Evolutionary conservation across 2,113 vertebrate genomes (phyloP).

Genomic region (Phylloscopus whistleri): DNA sequence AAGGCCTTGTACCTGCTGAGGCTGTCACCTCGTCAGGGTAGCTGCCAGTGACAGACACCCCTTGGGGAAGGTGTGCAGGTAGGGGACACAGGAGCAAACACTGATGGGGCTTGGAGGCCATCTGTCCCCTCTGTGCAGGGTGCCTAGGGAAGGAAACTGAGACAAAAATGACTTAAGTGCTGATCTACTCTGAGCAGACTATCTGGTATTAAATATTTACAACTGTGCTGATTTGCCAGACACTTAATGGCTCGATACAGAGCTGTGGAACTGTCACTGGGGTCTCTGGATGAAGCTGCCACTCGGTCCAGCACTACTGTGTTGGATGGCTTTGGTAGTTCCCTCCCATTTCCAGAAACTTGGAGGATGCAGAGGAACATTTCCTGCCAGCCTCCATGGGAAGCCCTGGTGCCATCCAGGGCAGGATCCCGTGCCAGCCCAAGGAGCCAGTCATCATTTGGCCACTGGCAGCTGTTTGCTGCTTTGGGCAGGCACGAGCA

Average conservation of each 20-base stretch:
- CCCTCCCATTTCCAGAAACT: neutral
- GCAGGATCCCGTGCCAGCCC: fast-evolving
- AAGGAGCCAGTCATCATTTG: neutral
- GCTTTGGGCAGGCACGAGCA: fast-evolving
- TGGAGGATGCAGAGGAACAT: no score
- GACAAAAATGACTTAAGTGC: neutral
- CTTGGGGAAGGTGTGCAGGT: fast-evolving
- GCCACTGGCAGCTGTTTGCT: neutral
- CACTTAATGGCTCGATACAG: neutral
- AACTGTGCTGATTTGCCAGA: neutral
- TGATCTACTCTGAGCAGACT: neutral
- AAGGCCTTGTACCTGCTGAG: neutral
- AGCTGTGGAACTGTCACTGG: neutral
- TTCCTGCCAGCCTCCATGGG: fast-evolving
- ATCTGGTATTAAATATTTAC: neutral
- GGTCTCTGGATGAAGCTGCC: neutral
- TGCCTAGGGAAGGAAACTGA: neutral
- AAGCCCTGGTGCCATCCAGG: fast-evolving
- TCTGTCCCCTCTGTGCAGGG: neutral
- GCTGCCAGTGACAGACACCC: neutral
- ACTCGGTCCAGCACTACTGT: neutral
- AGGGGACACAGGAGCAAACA: neutral
- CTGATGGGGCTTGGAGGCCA: no score
- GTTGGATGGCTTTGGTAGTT: neutral
- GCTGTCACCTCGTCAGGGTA: fast-evolving